These are phyloP conservation scores for Phalacrocorax brasilianus DNA, from an alignment of 2,113 vertebrate species.

Conservation along the genomic window DNA sequence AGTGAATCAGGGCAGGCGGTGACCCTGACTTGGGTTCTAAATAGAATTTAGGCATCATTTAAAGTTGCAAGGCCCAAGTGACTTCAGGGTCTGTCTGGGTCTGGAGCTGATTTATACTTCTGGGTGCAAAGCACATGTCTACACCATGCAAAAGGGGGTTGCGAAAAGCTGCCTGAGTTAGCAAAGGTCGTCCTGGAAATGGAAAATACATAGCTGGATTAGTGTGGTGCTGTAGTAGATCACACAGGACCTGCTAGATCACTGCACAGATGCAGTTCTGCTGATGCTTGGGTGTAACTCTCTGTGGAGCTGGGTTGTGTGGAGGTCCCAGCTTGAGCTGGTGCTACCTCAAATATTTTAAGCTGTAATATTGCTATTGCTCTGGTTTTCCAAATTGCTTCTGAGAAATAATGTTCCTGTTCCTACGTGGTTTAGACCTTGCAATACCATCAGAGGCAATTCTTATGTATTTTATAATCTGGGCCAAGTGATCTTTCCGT, in stretches of 20 bases:
- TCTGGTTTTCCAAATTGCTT: not conserved
- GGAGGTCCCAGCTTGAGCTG: not conserved
- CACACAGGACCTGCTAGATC: not conserved
- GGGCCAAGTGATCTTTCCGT: not conserved
- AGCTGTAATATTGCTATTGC: not conserved
- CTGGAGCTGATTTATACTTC: not conserved
- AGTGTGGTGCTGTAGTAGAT: not conserved
- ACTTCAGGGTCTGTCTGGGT: not conserved
- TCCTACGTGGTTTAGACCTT: not conserved
- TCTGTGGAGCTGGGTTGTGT: not conserved
- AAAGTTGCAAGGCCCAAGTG: not conserved
- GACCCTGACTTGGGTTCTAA: not conserved
- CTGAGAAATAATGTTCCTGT: not conserved
- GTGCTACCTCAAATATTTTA: rapidly evolving
- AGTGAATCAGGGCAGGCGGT: not conserved
- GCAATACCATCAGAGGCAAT: not conserved
- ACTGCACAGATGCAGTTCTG: not conserved
- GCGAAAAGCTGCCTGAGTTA: not conserved
- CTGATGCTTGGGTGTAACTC: not conserved
- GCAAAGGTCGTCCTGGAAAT: not conserved
- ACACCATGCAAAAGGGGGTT: not conserved
- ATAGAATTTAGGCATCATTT: not conserved
- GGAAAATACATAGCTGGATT: not conserved
- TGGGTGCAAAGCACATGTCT: not conserved
- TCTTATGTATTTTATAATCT: not conserved